Base-by-base conservation (phyloP, 1,140 invertebrate species). In the Drosophila guanche region DNA sequence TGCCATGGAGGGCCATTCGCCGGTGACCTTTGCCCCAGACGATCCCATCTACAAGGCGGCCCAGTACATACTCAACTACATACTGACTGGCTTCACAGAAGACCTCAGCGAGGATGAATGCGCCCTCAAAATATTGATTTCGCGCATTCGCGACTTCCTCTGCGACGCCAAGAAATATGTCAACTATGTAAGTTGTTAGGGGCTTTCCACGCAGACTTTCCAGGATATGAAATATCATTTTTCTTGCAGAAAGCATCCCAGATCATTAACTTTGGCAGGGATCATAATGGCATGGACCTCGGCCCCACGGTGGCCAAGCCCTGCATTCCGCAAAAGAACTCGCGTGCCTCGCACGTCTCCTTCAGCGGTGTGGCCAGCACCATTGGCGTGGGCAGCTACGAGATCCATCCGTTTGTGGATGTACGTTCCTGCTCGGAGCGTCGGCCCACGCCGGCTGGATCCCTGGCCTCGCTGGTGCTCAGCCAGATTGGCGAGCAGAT, bases 21-120 rank as follows among this genome's bases (percentile, higher is more conserved):
- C 66, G 3, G 41, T 89, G 5, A 79, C 71, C 4, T 89, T 90
- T 40, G 54, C 75, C 1, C 42, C 71, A 7, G 68, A 86, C 33
- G 90, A 91, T 72, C 84, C 90, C 14, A 91, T 91, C 42, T 91
- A 91, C 25, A 91, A 91, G 63, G 86, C 90, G 3, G 90, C 90
- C 1, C 73, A 90, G 14, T 91, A 80, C 3, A 91, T 91, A 3
- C 66, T 80, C 41, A 76, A 84, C 47, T 51, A 91, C 23, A 89
- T 91, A 22, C 33, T 91, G 12, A 55, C 46, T 1, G 81, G 76
- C 0, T 70, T 89, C 20, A 67, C 80, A 23, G 67, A 69, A 12
- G 90, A 91, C 63, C 62, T 91, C 4, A 89, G 84, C 47, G 73
- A 79, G 2, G 88, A 91, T 58, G 55, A 62, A 5, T 79, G 76